These are phyloP conservation scores for Matsumyia berberina DNA, from an alignment of 2,888 invertebrate species.

Conservation along the genomic window DNA sequence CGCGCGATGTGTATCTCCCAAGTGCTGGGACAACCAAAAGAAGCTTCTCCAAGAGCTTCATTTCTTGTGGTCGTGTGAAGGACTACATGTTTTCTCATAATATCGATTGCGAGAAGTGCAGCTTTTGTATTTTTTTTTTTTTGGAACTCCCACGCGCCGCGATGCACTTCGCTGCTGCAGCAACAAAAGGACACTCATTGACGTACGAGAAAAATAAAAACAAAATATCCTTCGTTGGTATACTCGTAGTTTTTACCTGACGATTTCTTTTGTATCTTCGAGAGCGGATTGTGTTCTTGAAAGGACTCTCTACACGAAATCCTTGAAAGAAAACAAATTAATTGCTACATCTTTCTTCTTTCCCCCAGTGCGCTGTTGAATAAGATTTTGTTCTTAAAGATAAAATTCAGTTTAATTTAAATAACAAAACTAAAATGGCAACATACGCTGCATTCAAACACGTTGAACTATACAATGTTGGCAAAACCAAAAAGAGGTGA, in stretches of 20 bases:
- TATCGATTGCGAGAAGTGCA: conserved; percentile 65
- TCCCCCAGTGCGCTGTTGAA: conserved; percentile 44
- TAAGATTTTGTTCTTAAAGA: conserved; percentile 27
- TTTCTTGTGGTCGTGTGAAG: conserved; percentile 31
- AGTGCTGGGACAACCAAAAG: conserved; percentile 29
- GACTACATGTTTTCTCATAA: conserved; percentile 44
- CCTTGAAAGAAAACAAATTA: conserved; percentile 34
- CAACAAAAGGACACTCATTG: conserved; percentile 63
- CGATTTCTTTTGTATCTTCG: conserved; percentile 19
- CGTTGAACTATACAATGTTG: conserved; percentile 96
- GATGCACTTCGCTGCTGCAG: conserved; percentile 59
- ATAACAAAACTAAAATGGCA: conserved; percentile 87
- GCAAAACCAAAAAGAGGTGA: conserved; percentile 96
- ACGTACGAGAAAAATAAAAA: conserved; percentile 39
- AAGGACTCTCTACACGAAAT: conserved; percentile 32
- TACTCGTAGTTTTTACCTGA: neutral
- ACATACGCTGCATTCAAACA: conserved; percentile 97
- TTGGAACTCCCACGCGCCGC: conserved; percentile 32
- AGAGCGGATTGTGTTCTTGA: conserved; percentile 20
- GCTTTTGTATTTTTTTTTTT: conserved; percentile 31
- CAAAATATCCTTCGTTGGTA: conserved; percentile 13
- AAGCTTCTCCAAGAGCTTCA: conserved; percentile 36
- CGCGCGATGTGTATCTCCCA: conserved; percentile 45
- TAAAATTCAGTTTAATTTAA: conserved; percentile 49
- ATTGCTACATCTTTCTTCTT: conserved; percentile 27